phyloP scores from a whole-genome alignment of 2,113 vertebrate species.

The Caloenas nicobarica region DNA sequence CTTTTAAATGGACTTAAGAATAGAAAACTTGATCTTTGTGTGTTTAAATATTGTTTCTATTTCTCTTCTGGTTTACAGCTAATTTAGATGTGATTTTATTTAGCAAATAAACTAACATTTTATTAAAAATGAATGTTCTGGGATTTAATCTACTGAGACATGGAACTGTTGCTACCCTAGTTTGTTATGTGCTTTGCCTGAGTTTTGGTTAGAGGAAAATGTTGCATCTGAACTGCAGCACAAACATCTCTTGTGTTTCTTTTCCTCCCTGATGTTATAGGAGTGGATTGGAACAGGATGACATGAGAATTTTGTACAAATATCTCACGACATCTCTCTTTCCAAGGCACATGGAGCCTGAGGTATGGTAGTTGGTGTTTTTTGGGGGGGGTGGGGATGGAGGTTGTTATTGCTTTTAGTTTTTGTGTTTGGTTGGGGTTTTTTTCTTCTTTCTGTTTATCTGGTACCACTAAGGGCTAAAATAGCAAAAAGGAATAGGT shows the following conservation, averaged over 20 bases:
- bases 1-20: neutral
- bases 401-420: neutral
- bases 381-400: neutral
- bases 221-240: neutral
- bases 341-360: constrained; percentile 93
- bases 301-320: constrained; percentile 98
- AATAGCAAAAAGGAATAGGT: neutral
- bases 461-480: neutral
- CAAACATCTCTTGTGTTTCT: neutral
- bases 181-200: neutral
- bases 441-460: neutral
- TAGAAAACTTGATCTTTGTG: neutral
- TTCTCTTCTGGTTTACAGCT: neutral
- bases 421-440: neutral
- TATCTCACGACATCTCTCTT: constrained; percentile 97
- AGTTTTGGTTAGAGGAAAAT: neutral
- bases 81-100: neutral
- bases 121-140: neutral
- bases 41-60: neutral
- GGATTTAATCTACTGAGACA: neutral
- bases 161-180: neutral
- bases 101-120: neutral
- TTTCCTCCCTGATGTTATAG: constrained; percentile 68
- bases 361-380: constrained; percentile 75
- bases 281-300: constrained; percentile 97